Evolutionary conservation across 2,113 vertebrate species (phyloP).

Genomic region (Cyphomyrus plagiostoma): DNA sequence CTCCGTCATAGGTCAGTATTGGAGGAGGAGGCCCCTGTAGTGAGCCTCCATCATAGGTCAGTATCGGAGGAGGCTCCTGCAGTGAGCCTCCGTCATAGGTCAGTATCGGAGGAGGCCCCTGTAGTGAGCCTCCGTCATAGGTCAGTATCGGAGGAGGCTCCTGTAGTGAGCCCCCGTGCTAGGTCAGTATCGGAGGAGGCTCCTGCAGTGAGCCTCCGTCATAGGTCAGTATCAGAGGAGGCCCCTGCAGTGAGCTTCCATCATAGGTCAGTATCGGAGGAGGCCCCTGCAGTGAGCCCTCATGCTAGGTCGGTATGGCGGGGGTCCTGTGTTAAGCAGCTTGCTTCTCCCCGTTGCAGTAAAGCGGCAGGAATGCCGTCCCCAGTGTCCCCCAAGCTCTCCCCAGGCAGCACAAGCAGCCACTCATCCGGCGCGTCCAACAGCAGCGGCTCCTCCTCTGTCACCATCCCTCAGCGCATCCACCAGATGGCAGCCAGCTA

Average conservation of each 20-base stretch:
- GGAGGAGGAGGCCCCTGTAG: background rate
- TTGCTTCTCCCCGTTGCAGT: conserved; percentile 46
- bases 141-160: too few species aligned
- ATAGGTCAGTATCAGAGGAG: background rate
- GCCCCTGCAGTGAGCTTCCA: background rate
- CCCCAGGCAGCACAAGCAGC: conserved; percentile 85
- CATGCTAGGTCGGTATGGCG: background rate
- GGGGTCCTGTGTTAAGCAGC: background rate
- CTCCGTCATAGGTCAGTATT: too few species aligned
- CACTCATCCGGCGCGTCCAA: conserved; percentile 79
- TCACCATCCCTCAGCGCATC: conserved; percentile 96
- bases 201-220: background rate
- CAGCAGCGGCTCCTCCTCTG: conserved; percentile 81
- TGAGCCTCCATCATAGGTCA: background rate
- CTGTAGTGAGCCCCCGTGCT: too few species aligned
- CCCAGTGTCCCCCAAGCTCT: conserved; percentile 95
- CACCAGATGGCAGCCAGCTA: conserved; percentile 99
- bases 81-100: too few species aligned
- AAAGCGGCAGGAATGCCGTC: conserved; percentile 93
- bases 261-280: too few species aligned
- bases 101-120: background rate
- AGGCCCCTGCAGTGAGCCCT: background rate
- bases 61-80: too few species aligned
- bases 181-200: background rate
- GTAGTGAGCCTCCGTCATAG: background rate